Evolutionary conservation across 2,797 vertebrate genomes (phyloP), one percentile per base, ranked within the genome.

Genomic region (Rhynchotus rufescens): DNA sequence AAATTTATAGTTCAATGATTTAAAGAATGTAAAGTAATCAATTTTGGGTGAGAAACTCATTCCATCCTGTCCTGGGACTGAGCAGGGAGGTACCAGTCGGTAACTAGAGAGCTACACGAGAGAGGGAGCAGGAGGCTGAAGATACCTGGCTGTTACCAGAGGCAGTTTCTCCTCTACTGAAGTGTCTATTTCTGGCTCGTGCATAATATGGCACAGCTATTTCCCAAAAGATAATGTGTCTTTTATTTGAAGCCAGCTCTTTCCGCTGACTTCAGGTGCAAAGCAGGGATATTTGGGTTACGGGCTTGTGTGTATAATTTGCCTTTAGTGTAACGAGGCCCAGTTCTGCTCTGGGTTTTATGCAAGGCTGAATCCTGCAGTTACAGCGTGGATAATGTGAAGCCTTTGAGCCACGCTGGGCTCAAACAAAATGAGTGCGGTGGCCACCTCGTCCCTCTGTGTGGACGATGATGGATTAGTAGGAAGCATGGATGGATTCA

Each of bases 171-270:
- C 56, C 80, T 78, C 82, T 56, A 14, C 84, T 65, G 64, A 67
- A 90, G 82, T 67, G 56, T 92, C 90, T 96, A 75, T 92, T 93
- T 96, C 64, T 95, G 88, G 86, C 74, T 96, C 74, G 15, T 89
- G 88, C 79, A 92, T 77, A 81, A 93, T 74, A 57, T 71, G 74
- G 73, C 67, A 88, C 76, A 67, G 51, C 79, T 92, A 95, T 89
- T 96, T 94, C 94, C 91, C 95, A 92, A 84, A 93, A 95, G 96
- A 68, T 88, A 73, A 69, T 2, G 30, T 88, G 80, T 71, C 25
- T 94, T 90, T 89, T 83, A 81, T 94, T 79, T 74, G 94, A 87
- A 92, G 77, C 44, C 44, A 64, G 30, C 67, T 71, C 36, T 84
- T 94, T 90, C 71, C 94, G 86, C 95, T 92, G 91, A 94, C 80